Base-by-base conservation (phyloP, 2,113 vertebrate genomes). In the Mobula birostris region DNA sequence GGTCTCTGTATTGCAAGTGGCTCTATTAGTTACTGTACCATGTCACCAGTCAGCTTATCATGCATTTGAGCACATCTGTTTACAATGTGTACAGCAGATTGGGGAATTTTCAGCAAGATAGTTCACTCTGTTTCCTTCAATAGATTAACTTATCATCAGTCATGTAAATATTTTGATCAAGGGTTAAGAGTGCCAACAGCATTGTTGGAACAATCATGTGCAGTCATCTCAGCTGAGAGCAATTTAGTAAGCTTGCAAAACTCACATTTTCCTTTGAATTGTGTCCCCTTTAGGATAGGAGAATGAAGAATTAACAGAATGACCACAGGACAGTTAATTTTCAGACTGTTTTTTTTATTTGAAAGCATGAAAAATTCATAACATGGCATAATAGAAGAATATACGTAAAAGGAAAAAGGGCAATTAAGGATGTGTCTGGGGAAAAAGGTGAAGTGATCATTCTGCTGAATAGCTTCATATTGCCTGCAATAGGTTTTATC, bases 401-500 rank as follows among this genome's bases (percentile, higher is more conserved):
- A 66, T 32, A 66, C 61, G 66, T 90, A 90, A 90, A 90, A 68
- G n/a, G n/a, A 63, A 87, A 87, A 27, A 90, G 58, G 58, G 29
- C 61, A 90, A 90, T 90, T 90, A 66, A n/a, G 85, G 66, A 90
- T 2, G 27, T 32, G 61, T 66, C 85, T 66, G 5, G 29, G n/a
- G n/a, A 19, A 66, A 66, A 15, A n/a, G 29, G 85, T 90, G 85
- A 90, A 90, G n/a, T 90, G 85, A 66, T 90, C 85, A 90, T 66
- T 90, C 85, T 90, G 85, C n/a, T 68, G 61, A 90, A 90, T 90
- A 27, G 85, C 85, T 90, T 90, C 61, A 66, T 66, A 66, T 90
- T 90, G 85, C 85, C 61, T 66, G 85, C 66, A 90, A 90, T 66
- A 90, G 85, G 85, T 66, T 90, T 90, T 66, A 90, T 90, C 85